A percentile compares a stretch with the other conserved stretches of the same genome.
phyloP scores from a whole-genome alignment of 1,140 invertebrate species.

The Caenorhabditis tropicalis region DNA sequence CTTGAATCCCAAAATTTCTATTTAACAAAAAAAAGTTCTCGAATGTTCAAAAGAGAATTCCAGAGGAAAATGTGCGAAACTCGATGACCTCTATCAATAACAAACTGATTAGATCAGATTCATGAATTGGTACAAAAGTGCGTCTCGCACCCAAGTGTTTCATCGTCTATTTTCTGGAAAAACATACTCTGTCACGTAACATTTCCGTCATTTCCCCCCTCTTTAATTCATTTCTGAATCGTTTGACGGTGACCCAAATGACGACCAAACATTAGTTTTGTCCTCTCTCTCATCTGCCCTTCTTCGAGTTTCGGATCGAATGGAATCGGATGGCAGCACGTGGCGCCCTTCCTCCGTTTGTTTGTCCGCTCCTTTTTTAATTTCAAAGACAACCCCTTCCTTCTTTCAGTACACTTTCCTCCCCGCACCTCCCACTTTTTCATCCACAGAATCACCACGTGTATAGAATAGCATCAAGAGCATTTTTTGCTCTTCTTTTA shows the following conservation, averaged over 20 bases:
- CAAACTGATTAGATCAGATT: background rate
- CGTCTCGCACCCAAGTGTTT: background rate
- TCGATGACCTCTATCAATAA: background rate
- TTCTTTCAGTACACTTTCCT: background rate
- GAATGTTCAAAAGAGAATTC: background rate
- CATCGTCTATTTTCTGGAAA: background rate
- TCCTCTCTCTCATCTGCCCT: too few relatives aligned
- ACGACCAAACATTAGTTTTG: conserved; percentile 30
- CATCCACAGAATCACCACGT: background rate
- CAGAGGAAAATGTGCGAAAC: background rate
- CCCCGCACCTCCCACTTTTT: background rate
- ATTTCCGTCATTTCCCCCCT: conserved; percentile 1
- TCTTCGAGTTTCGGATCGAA: conserved; percentile 7
- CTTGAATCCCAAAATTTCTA: too few relatives aligned
- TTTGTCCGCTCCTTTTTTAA: conserved; percentile 41
- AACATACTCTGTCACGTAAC: background rate
- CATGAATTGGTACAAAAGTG: background rate
- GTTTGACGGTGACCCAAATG: conserved; percentile 2
- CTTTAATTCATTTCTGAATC: conserved; percentile 1
- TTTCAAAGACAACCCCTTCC: conserved; percentile 2
- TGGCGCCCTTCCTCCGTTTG: conserved; percentile 34
- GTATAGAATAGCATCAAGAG: background rate
- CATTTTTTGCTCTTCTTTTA: background rate
- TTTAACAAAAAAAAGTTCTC: too few relatives aligned
- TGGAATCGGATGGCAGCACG: conserved; percentile 43